Conservation (phyloP, 92 coral and sea anemone species). For the Paragorgia papillata region DNA sequence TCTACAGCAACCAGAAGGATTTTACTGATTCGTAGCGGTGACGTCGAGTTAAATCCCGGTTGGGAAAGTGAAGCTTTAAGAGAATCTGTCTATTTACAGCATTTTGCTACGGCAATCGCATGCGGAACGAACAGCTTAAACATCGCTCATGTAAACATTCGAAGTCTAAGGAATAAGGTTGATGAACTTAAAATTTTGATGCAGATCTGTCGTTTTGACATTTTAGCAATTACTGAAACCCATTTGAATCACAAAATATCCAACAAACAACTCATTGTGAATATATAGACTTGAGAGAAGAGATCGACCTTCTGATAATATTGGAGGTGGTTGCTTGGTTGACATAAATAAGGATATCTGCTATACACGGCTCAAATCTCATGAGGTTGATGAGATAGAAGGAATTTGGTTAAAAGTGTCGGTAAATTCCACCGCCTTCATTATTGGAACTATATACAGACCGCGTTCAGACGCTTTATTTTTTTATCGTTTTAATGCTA, state of each 20-base stretch:
- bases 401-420: slow-evolving; percentile 49
- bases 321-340: slow-evolving; percentile 51
- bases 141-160: slow-evolving; percentile 6
- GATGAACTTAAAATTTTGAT: slow-evolving; percentile 25
- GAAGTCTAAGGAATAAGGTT: slow-evolving; percentile 37
- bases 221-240: slow-evolving; percentile 52
- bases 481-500: slow-evolving; percentile 29
- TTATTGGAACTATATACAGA: slow-evolving; percentile 51
- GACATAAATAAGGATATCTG: slow-evolving; percentile 44
- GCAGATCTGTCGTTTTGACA: slow-evolving; percentile 40
- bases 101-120: slow-evolving; percentile 6
- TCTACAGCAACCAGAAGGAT: background rate
- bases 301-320: slow-evolving; percentile 34
- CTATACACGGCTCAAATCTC: slow-evolving; percentile 37
- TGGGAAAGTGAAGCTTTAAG: background rate
- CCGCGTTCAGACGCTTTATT: slow-evolving; percentile 43
- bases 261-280: slow-evolving; percentile 33
- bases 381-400: slow-evolving; percentile 39
- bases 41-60: slow-evolving; percentile 4
- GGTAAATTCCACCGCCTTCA: slow-evolving; percentile 25
- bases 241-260: slow-evolving; percentile 23
- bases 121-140: background rate
- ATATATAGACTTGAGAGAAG: slow-evolving; percentile 38
- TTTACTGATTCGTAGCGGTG: background rate
- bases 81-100: background rate